Conservation (phyloP, 2,888 invertebrate genomes). For the Plemyria rubiginata region DNA sequence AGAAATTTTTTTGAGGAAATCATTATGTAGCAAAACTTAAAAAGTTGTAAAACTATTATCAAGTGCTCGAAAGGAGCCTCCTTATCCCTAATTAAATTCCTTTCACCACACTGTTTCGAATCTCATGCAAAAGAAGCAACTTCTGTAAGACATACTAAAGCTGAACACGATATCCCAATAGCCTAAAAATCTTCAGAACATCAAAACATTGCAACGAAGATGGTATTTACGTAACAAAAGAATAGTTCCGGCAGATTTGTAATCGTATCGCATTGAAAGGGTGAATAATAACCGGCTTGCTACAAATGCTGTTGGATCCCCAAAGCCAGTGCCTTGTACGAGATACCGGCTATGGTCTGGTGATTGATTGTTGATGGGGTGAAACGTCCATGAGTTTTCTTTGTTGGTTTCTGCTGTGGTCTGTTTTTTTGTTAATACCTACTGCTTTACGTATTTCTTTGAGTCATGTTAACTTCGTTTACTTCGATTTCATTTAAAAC, state of each 20-base stretch:
- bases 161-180: neutral
- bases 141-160: neutral
- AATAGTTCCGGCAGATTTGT: constrained; percentile 52
- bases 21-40: too few species aligned
- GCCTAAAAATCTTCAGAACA: constrained; percentile 22
- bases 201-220: constrained; percentile 24
- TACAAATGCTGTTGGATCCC: constrained; percentile 62
- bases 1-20: too few species aligned
- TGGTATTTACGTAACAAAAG: constrained; percentile 42
- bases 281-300: constrained; percentile 71
- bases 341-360: constrained; percentile 44
- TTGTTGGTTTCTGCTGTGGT: neutral
- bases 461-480: too few species aligned
- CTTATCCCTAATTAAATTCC: too few species aligned
- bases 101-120: too few species aligned
- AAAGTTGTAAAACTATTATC: too few species aligned
- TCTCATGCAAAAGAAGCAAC: neutral
- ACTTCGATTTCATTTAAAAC: too few species aligned
- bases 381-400: constrained; percentile 7
- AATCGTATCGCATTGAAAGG: constrained; percentile 55
- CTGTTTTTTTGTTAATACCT: neutral
- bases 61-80: too few species aligned
- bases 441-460: too few species aligned
- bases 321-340: constrained; percentile 68
- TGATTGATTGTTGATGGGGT: constrained; percentile 22